Conservation (phyloP, 1,140 invertebrate species). For the Drosophila fuyamai region DNA sequence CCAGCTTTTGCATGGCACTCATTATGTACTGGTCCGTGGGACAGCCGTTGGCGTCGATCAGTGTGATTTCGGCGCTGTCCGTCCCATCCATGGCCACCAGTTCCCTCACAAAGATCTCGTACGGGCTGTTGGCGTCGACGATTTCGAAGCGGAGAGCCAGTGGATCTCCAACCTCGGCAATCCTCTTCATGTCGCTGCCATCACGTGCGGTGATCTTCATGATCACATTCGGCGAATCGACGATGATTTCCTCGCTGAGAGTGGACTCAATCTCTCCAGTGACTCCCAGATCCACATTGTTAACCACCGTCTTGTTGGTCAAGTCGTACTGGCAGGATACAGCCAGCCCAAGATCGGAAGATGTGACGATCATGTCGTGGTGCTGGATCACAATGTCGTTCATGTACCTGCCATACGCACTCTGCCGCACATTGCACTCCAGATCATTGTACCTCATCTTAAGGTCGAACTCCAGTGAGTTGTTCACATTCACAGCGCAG, state of each 20-base stretch:
- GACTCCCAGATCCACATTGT: slow-evolving; percentile 95
- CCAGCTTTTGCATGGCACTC: slow-evolving; percentile 94
- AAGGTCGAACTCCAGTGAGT: slow-evolving; percentile 94
- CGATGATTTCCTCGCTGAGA: slow-evolving; percentile 92
- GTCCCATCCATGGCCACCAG: slow-evolving; percentile 97
- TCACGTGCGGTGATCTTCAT: slow-evolving; percentile 96
- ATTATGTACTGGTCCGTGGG: slow-evolving; percentile 97
- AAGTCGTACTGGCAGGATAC: slow-evolving; percentile 97
- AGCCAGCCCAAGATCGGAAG: slow-evolving; percentile 95
- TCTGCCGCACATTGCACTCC: slow-evolving; percentile 94
- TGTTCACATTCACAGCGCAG: slow-evolving; percentile 94
- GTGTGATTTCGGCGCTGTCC: slow-evolving; percentile 95
- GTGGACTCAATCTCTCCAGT: slow-evolving; percentile 92
- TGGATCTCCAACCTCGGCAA: slow-evolving; percentile 95
- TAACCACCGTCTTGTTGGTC: slow-evolving; percentile 96
- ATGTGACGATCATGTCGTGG: slow-evolving; percentile 97
- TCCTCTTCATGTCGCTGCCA: slow-evolving; percentile 90
- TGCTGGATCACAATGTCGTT: slow-evolving; percentile 97
- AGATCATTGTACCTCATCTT: slow-evolving; percentile 95
- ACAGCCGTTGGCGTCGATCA: slow-evolving; percentile 96
- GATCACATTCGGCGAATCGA: slow-evolving; percentile 96
- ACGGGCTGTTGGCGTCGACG: slow-evolving; percentile 95
- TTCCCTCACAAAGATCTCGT: slow-evolving; percentile 97
- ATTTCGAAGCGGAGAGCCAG: slow-evolving; percentile 96
- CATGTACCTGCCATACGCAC: slow-evolving; percentile 92